phyloP scores from a whole-genome alignment of 1,140 invertebrate species.

The Aculops lycopersici region DNA sequence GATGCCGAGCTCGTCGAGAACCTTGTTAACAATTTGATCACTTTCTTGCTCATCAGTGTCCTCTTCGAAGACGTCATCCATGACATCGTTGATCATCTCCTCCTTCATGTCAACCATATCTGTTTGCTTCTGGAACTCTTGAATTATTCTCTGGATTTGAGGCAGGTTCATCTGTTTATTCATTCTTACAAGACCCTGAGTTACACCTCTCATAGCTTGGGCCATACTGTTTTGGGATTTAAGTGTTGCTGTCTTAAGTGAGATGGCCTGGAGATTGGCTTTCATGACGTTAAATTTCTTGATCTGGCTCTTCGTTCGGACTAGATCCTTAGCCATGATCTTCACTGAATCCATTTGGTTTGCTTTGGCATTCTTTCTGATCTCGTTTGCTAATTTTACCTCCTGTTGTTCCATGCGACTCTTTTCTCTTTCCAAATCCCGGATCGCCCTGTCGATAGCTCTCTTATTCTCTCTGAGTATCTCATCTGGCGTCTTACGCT shows the following conservation, averaged over 20 bases:
- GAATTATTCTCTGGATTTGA: conserved; percentile 88
- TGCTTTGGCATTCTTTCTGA: conserved; percentile 95
- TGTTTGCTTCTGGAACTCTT: conserved; percentile 92
- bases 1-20: conserved; percentile 69
- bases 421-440: conserved; percentile 74
- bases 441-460: conserved; percentile 90
- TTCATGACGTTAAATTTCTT: conserved; percentile 99
- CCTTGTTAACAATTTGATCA: conserved; percentile 12
- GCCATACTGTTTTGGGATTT: conserved; percentile 98
- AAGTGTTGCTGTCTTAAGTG: conserved; percentile 87
- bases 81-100: conserved; percentile 98
- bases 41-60: conserved; percentile 91
- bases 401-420: conserved; percentile 91
- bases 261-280: conserved; percentile 95
- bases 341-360: conserved; percentile 99
- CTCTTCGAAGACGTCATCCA: conserved; percentile 94
- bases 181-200: conserved; percentile 92
- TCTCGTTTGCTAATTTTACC: conserved; percentile 89
- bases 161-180: conserved; percentile 79
- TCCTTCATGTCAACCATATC: conserved; percentile 99
- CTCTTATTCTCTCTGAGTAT: conserved; percentile 91
- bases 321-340: conserved; percentile 97
- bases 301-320: conserved; percentile 59
- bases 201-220: conserved; percentile 95
- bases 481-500: conserved; percentile 78